Evolutionary conservation across 1,140 invertebrate genomes (phyloP).

Genomic region (Homalodisca vitripennis): DNA sequence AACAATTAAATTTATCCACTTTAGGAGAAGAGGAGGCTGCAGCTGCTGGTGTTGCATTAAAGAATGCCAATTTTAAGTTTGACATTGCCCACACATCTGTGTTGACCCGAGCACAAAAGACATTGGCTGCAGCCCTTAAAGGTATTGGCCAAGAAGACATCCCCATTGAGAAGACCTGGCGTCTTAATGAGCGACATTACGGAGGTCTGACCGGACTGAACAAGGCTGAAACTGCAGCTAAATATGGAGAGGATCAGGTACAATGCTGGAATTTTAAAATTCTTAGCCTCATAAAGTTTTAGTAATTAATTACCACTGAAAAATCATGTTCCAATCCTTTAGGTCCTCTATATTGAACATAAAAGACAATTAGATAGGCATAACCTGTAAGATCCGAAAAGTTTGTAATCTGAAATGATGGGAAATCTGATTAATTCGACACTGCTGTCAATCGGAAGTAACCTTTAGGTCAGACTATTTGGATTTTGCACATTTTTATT

Average conservation of each 20-base stretch:
- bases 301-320: no score
- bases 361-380: no score
- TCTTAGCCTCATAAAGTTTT: no score
- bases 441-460: no score
- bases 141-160: constrained; percentile 80
- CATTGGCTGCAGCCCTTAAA: constrained; percentile 74
- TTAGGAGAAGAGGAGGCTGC: constrained; percentile 79
- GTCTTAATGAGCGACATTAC: constrained; percentile 93
- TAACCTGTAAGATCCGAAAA: no score
- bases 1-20: no score
- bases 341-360: no score
- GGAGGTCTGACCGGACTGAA: constrained; percentile 92
- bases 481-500: no score
- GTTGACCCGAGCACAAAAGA: constrained; percentile 86
- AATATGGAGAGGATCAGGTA: constrained; percentile 89
- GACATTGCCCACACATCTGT: constrained; percentile 92
- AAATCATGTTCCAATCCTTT: no score
- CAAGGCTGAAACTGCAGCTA: constrained; percentile 92
- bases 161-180: constrained; percentile 82
- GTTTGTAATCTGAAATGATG: no score
- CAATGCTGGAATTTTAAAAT: constrained; percentile 34
- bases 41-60: constrained; percentile 81
- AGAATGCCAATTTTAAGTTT: constrained; percentile 78
- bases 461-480: no score
- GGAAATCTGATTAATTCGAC: no score